Evolutionary conservation across 2,113 vertebrate species (phyloP).

Genomic region (Callopanchax toddi): DNA sequence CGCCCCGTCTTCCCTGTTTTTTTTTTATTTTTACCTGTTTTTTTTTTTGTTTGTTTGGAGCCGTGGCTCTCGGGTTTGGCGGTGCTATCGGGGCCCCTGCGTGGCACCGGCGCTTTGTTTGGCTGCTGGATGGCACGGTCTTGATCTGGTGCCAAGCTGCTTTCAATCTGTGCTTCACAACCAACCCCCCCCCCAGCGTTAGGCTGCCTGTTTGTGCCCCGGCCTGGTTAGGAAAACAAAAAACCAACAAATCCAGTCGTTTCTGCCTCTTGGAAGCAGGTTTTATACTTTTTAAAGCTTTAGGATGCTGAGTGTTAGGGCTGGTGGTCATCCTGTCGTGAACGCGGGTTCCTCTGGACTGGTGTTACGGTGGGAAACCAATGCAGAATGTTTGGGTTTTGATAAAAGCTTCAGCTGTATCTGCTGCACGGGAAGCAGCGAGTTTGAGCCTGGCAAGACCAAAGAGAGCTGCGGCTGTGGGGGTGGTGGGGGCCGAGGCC

Average conservation of each 20-base stretch:
- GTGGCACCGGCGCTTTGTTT: slow-evolving; percentile 59
- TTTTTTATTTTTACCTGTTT: slow-evolving; percentile 17
- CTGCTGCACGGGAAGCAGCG: slow-evolving; percentile 24
- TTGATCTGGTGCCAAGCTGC: slow-evolving; percentile 74
- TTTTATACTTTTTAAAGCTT: background rate
- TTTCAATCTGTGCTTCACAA: slow-evolving; percentile 48
- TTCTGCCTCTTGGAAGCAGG: background rate
- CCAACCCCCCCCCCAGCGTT: slow-evolving; percentile 11
- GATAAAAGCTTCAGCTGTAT: slow-evolving; percentile 24
- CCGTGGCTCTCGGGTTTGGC: slow-evolving; percentile 13
- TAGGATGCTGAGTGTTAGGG: background rate
- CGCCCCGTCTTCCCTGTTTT: too few species aligned
- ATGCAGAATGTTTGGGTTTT: slow-evolving; percentile 2
- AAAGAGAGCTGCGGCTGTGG: slow-evolving; percentile 11
- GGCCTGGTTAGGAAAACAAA: slow-evolving; percentile 23
- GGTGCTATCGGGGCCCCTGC: slow-evolving; percentile 46
- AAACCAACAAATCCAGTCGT: slow-evolving; percentile 10
- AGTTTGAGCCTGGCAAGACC: slow-evolving; percentile 42
- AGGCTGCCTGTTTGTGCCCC: slow-evolving; percentile 42
- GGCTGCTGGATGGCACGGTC: slow-evolving; percentile 65
- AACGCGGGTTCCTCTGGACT: background rate
- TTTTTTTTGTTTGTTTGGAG: slow-evolving; percentile 39
- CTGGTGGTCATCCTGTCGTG: too few species aligned
- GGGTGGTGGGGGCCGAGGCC: slow-evolving; percentile 43
- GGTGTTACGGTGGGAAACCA: slow-evolving; percentile 33